Conservation (phyloP, 1,140 invertebrate species). For the Aethina tumida region DNA sequence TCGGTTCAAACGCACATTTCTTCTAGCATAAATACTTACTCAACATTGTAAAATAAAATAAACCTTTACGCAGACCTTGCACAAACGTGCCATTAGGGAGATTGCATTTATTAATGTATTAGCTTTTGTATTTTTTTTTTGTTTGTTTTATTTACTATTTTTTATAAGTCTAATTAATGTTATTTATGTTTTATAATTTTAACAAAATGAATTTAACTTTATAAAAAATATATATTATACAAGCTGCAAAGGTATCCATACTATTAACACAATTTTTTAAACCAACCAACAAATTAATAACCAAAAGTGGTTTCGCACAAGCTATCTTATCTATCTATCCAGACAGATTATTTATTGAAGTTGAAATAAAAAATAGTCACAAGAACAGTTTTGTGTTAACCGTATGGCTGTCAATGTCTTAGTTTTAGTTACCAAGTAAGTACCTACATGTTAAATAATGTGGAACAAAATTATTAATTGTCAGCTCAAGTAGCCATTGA, state of each 20-base stretch:
- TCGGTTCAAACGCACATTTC: constrained; percentile 9
- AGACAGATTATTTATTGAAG: too few species aligned
- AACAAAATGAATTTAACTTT: constrained; percentile 11
- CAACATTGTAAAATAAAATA: constrained; percentile 11
- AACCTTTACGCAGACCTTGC: constrained; percentile 3
- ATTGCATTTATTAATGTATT: constrained; percentile 21
- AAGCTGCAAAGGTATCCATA: too few species aligned
- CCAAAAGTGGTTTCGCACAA: too few species aligned
- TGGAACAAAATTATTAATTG: constrained; percentile 16
- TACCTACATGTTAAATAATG: constrained; percentile 17
- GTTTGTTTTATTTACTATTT: constrained; percentile 21
- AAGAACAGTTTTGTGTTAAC: too few species aligned
- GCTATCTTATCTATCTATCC: too few species aligned
- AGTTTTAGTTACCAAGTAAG: constrained; percentile 8
- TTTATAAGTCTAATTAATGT: constrained; percentile 21
- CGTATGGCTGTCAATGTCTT: too few species aligned
- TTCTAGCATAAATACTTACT: constrained; percentile 5
- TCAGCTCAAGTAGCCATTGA: constrained; percentile 16
- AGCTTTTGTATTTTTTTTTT: constrained; percentile 20
- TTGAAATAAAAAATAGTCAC: too few species aligned
- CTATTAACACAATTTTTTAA: too few species aligned
- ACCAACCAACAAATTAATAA: too few species aligned
- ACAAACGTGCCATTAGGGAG: constrained; percentile 21
- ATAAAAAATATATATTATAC: too few species aligned
- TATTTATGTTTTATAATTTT: constrained; percentile 24